Base-by-base conservation (phyloP, 2,113 vertebrate species). In the Corydoras sp. region DNA sequence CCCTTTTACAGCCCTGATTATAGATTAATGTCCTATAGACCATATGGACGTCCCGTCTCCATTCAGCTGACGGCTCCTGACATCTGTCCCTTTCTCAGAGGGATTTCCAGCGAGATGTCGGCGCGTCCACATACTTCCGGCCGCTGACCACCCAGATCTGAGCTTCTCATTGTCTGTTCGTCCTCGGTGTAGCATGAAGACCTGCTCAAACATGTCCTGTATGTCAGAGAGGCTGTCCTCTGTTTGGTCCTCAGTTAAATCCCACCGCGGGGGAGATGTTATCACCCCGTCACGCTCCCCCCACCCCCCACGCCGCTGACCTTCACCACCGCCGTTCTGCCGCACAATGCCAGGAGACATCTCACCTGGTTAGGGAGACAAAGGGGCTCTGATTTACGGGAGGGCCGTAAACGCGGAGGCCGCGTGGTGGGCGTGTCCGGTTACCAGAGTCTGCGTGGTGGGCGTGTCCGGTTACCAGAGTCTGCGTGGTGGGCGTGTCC, bases 251-350 rank as follows among this genome's bases (percentile, higher is more conserved):
- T 62, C 29, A 61, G 67, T 58, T 71, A 79, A 76, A 77, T 35
- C 48, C 62, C 56, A 35, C 71, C 73, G 70, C 73, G 65, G 68
- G 68, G 32, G 71, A 70, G 79, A 78, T 78, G 75, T 77, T 80
- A 79, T 77, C 82, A 68, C 59, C 53, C 32, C 54, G 50, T 73
- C 59, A 43, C 49, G 0, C 53, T 61, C 64, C 7, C 3, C 2
- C 15, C 59, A 30, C 7, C 3, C 2, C 15, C 59, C 35, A 58
- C 8, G 61, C 10, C 50, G 29, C 43, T 69, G 68, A 73, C 71
- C 66, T 56, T 54, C 58, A 54, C 35, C 29, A 58, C 61, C 29
- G n/a, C 68, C 61, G 67, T 76, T 76, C 65, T 53, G 12, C 58
- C 29, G 43, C 55, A 81, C 62, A 69, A 69, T 69, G 54, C 71